These are phyloP conservation scores for Perca fluviatilis DNA, from an alignment of 2,113 vertebrate genomes.

Conservation along the genomic window DNA sequence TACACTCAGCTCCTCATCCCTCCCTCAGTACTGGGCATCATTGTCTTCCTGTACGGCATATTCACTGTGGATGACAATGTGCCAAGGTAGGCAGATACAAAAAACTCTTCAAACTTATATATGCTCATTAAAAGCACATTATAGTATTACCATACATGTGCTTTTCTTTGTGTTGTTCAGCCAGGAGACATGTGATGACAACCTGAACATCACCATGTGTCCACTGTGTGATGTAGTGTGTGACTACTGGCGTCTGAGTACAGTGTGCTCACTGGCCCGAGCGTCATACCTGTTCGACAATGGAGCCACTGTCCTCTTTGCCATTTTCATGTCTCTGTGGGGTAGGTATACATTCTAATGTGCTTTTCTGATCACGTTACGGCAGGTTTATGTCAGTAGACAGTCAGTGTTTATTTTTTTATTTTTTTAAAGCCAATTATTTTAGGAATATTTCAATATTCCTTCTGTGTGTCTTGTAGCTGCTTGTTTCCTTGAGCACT, in stretches of 20 bases:
- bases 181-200: constrained; percentile 91
- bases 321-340: constrained; percentile 99
- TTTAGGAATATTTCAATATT: background rate
- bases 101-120: background rate
- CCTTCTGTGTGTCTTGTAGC: constrained; percentile 80
- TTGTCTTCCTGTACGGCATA: constrained; percentile 97
- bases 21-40: constrained; percentile 93
- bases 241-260: constrained; percentile 95
- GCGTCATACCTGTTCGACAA: constrained; percentile 98
- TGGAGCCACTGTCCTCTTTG: constrained; percentile 94
- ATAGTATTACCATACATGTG: background rate
- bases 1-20: constrained; percentile 98
- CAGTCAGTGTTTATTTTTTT: background rate
- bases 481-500: constrained; percentile 96
- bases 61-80: constrained; percentile 93
- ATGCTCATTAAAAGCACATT: background rate
- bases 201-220: constrained; percentile 96
- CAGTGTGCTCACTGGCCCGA: constrained; percentile 90
- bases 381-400: background rate
- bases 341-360: constrained; percentile 83
- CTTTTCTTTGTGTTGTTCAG: constrained; percentile 73
- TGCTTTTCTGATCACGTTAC: constrained; percentile 6
- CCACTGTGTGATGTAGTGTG: constrained; percentile 95
- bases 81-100: constrained; percentile 88
- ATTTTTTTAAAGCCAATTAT: background rate